Conservation (phyloP, 2,113 vertebrate species). For the Gallinago media region DNA sequence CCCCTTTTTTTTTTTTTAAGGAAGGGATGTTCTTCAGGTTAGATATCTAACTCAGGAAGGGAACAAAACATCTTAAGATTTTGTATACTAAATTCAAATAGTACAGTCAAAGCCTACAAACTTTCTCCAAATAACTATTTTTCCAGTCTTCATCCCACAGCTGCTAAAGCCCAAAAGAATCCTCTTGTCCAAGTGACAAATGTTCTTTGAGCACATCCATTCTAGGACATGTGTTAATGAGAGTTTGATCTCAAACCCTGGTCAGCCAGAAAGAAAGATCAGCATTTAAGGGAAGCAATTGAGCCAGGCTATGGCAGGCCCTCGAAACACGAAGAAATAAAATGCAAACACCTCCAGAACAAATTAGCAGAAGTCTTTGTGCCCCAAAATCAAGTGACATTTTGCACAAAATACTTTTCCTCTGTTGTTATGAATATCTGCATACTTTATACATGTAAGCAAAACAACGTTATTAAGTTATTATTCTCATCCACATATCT, state of each 20-base stretch:
- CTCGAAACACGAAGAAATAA: not conserved
- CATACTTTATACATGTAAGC: not conserved
- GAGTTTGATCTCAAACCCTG: not conserved
- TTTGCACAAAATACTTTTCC: not conserved
- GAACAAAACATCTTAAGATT: not conserved
- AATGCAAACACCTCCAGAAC: not conserved
- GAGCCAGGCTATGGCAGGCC: not conserved
- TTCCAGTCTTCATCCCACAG: not conserved
- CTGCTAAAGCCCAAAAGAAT: not conserved
- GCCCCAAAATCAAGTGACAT: not conserved
- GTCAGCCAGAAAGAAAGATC: not conserved
- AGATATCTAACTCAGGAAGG: not conserved
- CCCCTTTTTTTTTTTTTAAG: not conserved
- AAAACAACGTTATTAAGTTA: not conserved
- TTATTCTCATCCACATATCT: not conserved
- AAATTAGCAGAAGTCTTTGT: not conserved
- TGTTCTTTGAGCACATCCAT: not conserved
- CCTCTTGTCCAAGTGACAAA: not conserved
- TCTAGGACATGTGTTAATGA: accelerated
- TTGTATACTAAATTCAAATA: not conserved
- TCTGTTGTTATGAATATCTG: not conserved
- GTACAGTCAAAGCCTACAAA: not conserved
- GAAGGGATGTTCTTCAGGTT: not conserved
- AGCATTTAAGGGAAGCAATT: not conserved
- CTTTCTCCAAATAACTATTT: not conserved